phyloP scores from a whole-genome alignment of 2,113 vertebrate species.

The Penelope pileata region DNA sequence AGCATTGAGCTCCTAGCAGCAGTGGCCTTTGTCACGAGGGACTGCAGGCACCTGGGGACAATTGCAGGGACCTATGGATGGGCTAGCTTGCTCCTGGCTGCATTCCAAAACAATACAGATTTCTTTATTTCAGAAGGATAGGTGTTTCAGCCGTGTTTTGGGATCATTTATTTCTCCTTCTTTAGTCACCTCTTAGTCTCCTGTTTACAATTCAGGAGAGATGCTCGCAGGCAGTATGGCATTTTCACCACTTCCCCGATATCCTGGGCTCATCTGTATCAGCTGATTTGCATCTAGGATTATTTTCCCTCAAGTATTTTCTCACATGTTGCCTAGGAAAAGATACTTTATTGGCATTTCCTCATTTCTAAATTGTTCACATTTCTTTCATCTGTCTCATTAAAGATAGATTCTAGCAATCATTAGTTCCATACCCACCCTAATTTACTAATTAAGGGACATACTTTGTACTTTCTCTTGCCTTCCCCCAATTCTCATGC shows the following conservation, averaged over 20 bases:
- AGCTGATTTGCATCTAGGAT: neutral
- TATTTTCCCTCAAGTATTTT: neutral
- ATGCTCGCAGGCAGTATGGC: neutral
- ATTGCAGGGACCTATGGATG: neutral
- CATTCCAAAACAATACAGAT: neutral
- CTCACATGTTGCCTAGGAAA: neutral
- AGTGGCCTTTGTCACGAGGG: neutral
- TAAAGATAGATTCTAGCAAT: constrained; percentile 5
- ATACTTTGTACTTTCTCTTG: neutral
- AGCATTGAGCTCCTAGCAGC: neutral
- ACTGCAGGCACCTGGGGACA: neutral
- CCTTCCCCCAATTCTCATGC: neutral
- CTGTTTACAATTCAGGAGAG: neutral
- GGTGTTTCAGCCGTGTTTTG: neutral
- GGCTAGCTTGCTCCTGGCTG: accelerated
- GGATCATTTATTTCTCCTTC: neutral
- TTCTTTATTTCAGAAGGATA: neutral
- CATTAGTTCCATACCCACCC: constrained; percentile 3
- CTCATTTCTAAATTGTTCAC: neutral
- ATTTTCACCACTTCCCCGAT: neutral
- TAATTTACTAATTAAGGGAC: constrained; percentile 47
- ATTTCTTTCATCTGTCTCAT: neutral
- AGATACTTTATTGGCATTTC: neutral
- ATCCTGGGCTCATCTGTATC: neutral
- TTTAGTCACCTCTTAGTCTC: neutral